Base-by-base conservation (phyloP, 2,888 invertebrate species). In the Apodemia hepburni region DNA sequence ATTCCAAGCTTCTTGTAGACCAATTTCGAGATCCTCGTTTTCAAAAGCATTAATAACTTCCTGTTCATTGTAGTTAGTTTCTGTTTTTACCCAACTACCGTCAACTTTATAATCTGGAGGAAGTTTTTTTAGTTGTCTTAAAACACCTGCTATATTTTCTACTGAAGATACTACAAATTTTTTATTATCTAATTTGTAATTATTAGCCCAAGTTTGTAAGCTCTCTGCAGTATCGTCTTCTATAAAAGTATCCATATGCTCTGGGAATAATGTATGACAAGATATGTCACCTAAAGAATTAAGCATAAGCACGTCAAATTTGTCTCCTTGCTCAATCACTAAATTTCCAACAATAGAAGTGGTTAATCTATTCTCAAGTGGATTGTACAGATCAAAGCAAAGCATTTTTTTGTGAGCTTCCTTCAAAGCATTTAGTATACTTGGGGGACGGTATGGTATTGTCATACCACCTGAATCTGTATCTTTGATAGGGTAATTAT, bases 251-350 rank as follows among this genome's bases (percentile, higher is more conserved):
- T 79, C 76, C 75, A 85, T 75, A 64, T 84, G 76, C 42, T 80
- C 75, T 0, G 87, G 85, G 62, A 78, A 84, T 17, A 91, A 49
- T 0, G 74, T 74, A 61, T 91, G 85, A 54, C 78, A 76, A 1
- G 84, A 78, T 59, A 92, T 77, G 65, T 92, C 92, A 1, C 92
- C 92, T 2, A 90, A 70, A 0, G 89, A 80, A 68, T 91, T 92
- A 38, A 84, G 82, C 68, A 84, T 80, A 7, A 91, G 72, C 9
- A 88, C 69, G 12, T 77, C 71, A 64, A 78, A 84, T 17, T 78
- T 82, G 6, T 85, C 81, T 6, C 78, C 80, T 57, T 77, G 74
- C 57, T 84, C 78, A 1, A 78, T n/a, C 1, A 86, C 66, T 3
- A 77, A 65, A 42, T 74, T 66, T 1, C 92, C 92, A 0, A 82